Base-by-base conservation (phyloP, 2,888 invertebrate species). In the Cantharis nigra region DNA sequence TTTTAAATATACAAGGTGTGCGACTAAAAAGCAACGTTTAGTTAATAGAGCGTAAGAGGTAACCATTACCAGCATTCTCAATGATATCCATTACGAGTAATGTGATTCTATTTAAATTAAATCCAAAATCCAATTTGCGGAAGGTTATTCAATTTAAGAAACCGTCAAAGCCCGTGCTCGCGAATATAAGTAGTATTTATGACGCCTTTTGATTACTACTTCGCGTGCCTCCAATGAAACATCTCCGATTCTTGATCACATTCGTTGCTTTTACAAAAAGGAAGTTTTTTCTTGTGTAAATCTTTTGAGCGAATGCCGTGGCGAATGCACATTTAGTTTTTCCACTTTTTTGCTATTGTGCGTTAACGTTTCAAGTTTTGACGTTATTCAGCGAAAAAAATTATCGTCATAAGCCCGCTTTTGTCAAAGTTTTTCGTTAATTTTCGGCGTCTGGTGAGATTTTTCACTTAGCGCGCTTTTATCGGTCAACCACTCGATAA, bases 71-170 rank as follows among this genome's bases (percentile, higher is more conserved):
- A 67, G 72, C 77, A 73, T 64, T 75, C 72, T 74, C 79, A 72
- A 74, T 75, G 81, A 78, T 80, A 81, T 79, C 79, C 79, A 80
- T 81, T 81, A 80, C 78, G 65, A 67, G 70, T 78, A 78, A 78
- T 76, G 76, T 74, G 71, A 78, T 76, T 76, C 78, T 78, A 76
- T 75, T 78, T 76, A 75, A 78, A 78, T 78, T 78, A 78, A 78
- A 76, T 75, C 76, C 74, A 62, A 74, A 76, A 78, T 78, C 78
- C 79, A 80, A 80, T 80, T 80, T 79, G 79, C 77, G 78, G 79
- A 76, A 79, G 78, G 80, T 79, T 80, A 79, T 80, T 80, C 79
- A 80, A 80, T 80, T 79, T 80, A 80, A 78, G 78, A 80, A 80
- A 80, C 73, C 73, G 78, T 76, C 79, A 80, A 80, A 80, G 78